Conservation (phyloP, 2,113 vertebrate genomes). For the Phalacrocorax brasilianus region DNA sequence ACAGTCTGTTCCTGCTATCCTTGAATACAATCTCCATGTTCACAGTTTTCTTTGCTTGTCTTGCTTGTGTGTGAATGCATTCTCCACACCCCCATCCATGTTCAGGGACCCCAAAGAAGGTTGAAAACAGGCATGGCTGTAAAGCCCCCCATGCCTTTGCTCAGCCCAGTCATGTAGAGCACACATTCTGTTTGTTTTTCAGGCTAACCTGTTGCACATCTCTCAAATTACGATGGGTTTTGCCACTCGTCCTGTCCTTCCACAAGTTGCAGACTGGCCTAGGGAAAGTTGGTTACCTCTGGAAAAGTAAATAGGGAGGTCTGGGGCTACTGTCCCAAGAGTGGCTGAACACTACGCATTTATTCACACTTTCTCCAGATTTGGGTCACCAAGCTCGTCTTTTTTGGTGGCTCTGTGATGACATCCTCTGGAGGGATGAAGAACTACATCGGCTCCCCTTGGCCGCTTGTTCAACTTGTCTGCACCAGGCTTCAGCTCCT, state of each 20-base stretch:
- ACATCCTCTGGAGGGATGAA: conserved; percentile 62
- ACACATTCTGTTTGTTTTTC: not conserved
- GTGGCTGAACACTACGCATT: not conserved
- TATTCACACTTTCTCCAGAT: not conserved
- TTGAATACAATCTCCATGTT: not conserved
- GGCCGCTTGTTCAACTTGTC: not conserved
- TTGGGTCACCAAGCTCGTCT: not conserved
- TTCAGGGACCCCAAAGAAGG: not conserved
- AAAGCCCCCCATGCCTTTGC: not conserved
- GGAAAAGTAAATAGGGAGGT: not conserved
- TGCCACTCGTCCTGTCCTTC: not conserved
- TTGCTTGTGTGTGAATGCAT: not conserved
- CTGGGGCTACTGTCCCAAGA: not conserved
- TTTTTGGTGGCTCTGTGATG: conserved; percentile 48
- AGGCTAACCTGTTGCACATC: not conserved
- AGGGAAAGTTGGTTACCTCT: not conserved
- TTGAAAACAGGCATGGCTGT: not conserved
- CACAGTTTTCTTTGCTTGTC: not conserved
- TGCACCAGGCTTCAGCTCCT: not conserved
- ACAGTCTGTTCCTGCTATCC: not conserved
- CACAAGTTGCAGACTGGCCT: not conserved
- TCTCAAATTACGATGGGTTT: not conserved
- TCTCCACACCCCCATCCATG: not conserved
- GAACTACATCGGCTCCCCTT: not conserved
- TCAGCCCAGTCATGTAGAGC: not conserved